These are phyloP conservation scores for Pardosa pseudoannulata DNA, from an alignment of 2,888 invertebrate species.

Conservation along the genomic window DNA sequence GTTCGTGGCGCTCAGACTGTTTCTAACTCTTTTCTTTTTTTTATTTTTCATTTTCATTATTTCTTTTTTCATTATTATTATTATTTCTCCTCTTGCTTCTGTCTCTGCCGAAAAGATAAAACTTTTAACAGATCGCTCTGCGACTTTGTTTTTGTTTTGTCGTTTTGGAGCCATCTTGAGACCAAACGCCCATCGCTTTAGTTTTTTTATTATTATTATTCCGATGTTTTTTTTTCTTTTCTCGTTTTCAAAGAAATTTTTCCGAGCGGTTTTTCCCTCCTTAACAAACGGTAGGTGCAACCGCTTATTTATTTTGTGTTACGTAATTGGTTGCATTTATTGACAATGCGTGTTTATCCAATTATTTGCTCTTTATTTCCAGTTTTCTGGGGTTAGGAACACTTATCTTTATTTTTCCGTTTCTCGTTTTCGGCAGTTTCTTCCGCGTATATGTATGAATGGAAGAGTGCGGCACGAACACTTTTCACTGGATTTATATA, in stretches of 20 bases:
- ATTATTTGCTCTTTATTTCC: too few species aligned
- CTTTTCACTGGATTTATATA: too few species aligned
- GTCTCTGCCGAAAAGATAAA: slow-evolving; percentile 59
- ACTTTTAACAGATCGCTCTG: slow-evolving; percentile 66
- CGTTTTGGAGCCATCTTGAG: slow-evolving; percentile 30
- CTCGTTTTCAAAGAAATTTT: neutral
- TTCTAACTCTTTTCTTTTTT: slow-evolving; percentile 27
- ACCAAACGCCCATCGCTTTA: neutral
- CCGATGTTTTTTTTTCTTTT: neutral
- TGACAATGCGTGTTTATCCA: too few species aligned
- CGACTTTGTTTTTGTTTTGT: slow-evolving; percentile 63
- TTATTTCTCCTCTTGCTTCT: slow-evolving; percentile 37
- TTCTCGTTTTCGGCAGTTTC: too few species aligned
- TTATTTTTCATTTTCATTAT: slow-evolving; percentile 20
- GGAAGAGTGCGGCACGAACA: too few species aligned
- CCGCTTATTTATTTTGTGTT: neutral
- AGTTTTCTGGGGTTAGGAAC: too few species aligned
- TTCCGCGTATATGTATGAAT: too few species aligned
- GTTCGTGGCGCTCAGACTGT: slow-evolving; percentile 43
- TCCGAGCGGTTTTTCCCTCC: neutral
- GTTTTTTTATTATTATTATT: neutral
- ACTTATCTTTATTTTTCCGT: too few species aligned
- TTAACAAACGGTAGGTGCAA: neutral
- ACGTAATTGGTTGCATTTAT: neutral
- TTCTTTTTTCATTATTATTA: slow-evolving; percentile 13